phyloP scores from a whole-genome alignment of 2,797 vertebrate species.

The Tokudaia muenninki region DNA sequence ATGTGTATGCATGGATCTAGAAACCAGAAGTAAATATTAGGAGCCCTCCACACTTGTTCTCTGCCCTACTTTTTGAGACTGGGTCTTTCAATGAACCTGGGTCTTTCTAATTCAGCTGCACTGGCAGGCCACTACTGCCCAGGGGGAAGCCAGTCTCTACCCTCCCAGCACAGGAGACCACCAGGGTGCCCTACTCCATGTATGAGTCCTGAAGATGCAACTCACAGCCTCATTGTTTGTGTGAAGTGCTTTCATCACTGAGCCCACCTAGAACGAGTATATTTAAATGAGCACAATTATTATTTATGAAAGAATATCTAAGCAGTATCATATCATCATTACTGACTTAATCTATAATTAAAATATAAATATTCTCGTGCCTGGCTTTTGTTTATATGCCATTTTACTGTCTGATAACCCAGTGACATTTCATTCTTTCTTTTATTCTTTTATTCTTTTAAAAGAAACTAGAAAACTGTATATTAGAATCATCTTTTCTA shows the following conservation, averaged over 20 bases:
- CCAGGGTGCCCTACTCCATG: not conserved
- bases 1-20: no score
- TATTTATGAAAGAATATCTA: conserved; percentile 7
- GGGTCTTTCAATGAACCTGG: not conserved
- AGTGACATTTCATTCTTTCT: conserved; percentile 11
- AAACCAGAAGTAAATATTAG: not conserved
- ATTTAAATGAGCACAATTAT: conserved; percentile 32
- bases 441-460: not conserved
- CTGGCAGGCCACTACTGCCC: no score
- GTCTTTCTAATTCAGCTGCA: not conserved
- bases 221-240: not conserved
- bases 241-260: not conserved
- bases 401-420: not conserved
- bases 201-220: not conserved
- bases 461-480: conserved; percentile 22
- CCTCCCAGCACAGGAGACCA: no score
- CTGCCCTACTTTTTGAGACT: not conserved
- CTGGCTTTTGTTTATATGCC: not conserved
- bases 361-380: conserved; percentile 31
- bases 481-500: not conserved
- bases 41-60: not conserved
- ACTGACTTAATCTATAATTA: conserved; percentile 8
- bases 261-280: not conserved
- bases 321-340: not conserved
- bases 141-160: not conserved